Base-by-base conservation (phyloP, 2,113 vertebrate genomes). In the Saccopteryx bilineata region DNA sequence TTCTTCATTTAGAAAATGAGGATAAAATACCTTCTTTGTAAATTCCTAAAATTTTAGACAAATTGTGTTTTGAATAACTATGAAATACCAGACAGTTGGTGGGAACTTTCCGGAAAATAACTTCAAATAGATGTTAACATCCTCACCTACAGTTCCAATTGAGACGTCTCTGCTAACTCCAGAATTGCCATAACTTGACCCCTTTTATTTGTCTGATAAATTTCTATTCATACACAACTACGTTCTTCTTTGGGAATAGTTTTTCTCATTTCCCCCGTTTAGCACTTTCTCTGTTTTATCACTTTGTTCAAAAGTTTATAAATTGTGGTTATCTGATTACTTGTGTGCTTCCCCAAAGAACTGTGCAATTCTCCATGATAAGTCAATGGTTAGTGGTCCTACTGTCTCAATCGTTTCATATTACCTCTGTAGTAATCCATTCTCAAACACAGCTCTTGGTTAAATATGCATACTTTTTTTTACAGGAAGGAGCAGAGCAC, bases 271-370 rank as follows among this genome's bases (percentile, higher is more conserved):
- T 52, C 26, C 21, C 28, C 28, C 75, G 78, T 75, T 89, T 66
- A 75, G 21, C 11, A 83, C 19, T 75, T 83, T 71, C n/a, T 87
- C 28, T 92, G 39, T 15, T 89, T 83, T 89, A 83, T n/a, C 33
- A 66, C 24, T 65, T 14, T 75, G 50, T 58, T 21, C 60, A 89
- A 58, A 83, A n/a, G 48, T 66, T 24, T 89, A 54, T 65, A 56
- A 33, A 75, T 48, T 33, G 28, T 52, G 39, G 63, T 83, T 94
- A 75, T 83, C 19, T 75, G 68, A 56, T 74, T 81, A 72, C 33
- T 26, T 85, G 33, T 88, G 74, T 75, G 68, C 60, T 13, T 89
- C 78, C 23, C 28, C 69, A 83, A 56, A 19, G 56, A 88, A 82
- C 33, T 61, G 60, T 78, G 46, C 87, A 66, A 50, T 65, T 28